phyloP scores from a whole-genome alignment of 2,888 invertebrate species.

The Ophion slaviceki region DNA sequence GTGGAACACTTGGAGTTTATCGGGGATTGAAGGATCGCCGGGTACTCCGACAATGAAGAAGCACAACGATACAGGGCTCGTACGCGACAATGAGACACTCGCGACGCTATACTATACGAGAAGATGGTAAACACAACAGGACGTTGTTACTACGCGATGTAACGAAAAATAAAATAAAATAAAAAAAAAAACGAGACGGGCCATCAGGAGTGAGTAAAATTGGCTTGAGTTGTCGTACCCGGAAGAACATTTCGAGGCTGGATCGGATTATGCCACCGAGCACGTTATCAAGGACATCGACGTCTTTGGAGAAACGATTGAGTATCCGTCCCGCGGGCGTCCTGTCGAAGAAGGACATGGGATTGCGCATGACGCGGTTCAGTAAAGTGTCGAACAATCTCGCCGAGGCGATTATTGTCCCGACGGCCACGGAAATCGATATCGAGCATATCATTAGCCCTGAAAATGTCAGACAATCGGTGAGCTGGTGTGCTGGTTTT shows the following conservation, averaged over 20 bases:
- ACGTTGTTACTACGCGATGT: neutral
- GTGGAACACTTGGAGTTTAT: no score
- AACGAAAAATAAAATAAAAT: no score
- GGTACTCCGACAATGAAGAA: no score
- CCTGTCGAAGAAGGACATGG: constrained; percentile 89
- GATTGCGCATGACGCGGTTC: constrained; percentile 86
- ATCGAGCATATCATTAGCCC: constrained; percentile 85
- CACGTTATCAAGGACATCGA: constrained; percentile 87
- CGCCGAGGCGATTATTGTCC: constrained; percentile 86
- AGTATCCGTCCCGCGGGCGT: constrained; percentile 89
- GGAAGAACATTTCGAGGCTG: constrained; percentile 80
- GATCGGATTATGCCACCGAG: constrained; percentile 85
- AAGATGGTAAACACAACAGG: neutral
- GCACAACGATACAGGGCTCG: no score
- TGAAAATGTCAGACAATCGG: constrained; percentile 73
- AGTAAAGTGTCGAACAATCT: constrained; percentile 86
- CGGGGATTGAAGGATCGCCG: no score
- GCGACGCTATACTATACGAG: no score
- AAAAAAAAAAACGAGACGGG: constrained; percentile 5
- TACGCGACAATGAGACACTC: no score
- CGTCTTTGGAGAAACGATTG: constrained; percentile 89
- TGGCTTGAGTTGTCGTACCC: constrained; percentile 74
- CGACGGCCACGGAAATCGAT: constrained; percentile 86
- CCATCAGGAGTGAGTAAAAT: constrained; percentile 13
- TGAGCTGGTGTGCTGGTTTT: no score